Evolutionary conservation across 1,140 invertebrate species (phyloP).

Genomic region (Orchestia grillus): DNA sequence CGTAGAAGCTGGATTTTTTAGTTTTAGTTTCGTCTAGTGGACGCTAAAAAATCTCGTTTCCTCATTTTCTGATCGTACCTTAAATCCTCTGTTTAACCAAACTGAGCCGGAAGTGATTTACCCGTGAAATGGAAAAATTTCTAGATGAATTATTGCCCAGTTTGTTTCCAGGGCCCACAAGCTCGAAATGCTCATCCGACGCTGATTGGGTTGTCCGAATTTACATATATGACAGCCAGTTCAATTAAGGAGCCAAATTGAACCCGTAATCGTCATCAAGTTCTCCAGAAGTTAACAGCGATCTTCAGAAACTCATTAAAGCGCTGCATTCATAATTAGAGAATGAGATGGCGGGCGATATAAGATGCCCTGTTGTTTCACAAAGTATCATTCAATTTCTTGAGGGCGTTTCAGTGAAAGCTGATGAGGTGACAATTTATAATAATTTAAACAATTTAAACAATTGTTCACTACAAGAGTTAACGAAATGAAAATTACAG

Average conservation of each 20-base stretch:
- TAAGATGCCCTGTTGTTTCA: background rate
- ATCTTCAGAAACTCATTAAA: background rate
- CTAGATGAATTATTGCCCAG: background rate
- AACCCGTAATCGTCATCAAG: background rate
- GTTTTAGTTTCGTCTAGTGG: too few species aligned
- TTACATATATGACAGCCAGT: background rate
- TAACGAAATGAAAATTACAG: too few species aligned
- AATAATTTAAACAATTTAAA: too few species aligned
- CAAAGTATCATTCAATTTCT: background rate
- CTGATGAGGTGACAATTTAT: background rate
- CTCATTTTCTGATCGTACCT: background rate
- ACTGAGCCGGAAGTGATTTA: background rate
- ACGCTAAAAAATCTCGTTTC: too few species aligned
- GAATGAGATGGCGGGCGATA: background rate
- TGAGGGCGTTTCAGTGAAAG: background rate
- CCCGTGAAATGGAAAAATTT: background rate
- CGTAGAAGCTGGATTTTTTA: too few species aligned
- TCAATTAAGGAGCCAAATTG: slow-evolving; percentile 25
- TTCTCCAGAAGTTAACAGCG: background rate
- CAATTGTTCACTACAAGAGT: too few species aligned
- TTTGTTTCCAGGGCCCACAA: background rate
- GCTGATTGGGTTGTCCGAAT: background rate
- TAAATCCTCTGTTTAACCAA: background rate
- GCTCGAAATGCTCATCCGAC: background rate
- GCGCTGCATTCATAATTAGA: background rate